Evolutionary conservation across 2,113 vertebrate species (phyloP), one percentile per base, ranked within the genome.

Genomic region (Tonatia bakeri): DNA sequence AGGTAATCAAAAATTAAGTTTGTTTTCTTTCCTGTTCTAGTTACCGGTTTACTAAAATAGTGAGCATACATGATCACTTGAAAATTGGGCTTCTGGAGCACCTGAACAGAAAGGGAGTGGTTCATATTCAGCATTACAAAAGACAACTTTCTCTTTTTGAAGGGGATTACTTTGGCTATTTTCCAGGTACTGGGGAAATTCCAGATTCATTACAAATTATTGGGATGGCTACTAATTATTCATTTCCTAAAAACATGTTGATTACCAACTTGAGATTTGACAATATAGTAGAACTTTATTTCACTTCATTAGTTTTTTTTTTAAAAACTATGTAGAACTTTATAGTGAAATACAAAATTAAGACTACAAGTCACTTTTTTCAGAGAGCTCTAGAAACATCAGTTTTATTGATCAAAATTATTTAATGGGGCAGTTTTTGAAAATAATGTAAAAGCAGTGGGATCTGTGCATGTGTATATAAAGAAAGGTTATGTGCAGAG

Each of bases 101-200:
- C 94, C 96, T 97, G 97, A 95, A 96, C 97, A 97, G 96, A 97
- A 95, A 97, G 97, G 97, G 97, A 97, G 95, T 96, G 96, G 97
- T 96, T 98, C 97, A 97, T 88, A 95, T 90, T 97, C 97, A 97
- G 97, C 97, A 84, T 97, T 97, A 98, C 97, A 97, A 97, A 97
- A 98, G 97, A 97, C 97, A 98, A 96, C 96, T 97, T 96, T 96
- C 97, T 98, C 97, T 97, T 98, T 98, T 98, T 98, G 97, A 97
- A 97, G 97, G 97, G 97, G 97, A 98, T 97, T 98, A 95, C 97
- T 97, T 97, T 96, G 97, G 47, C 97, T 97, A 95, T 97, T 97
- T 98, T 97, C 97, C 97, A 97, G 97, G 96, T 97, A 97, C 97
- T 98, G 97, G 96, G 96, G 96, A 94, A 97, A 98, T 97, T 97